These are phyloP conservation scores for Lamellibrachia satsuma DNA, from an alignment of 2,888 invertebrate genomes.

Conservation along the genomic window DNA sequence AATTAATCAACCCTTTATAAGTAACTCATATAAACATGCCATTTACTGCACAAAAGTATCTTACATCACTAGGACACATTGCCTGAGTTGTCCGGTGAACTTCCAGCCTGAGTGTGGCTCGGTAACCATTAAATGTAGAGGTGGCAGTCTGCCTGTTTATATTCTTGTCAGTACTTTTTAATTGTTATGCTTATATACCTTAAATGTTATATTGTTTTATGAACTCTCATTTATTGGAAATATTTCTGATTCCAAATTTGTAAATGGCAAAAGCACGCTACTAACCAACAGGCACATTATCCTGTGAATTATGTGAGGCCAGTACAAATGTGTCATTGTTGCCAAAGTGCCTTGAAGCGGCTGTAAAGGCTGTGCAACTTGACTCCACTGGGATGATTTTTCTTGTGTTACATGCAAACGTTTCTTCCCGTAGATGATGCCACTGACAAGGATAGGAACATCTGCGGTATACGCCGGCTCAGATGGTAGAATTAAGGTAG, in stretches of 20 bases:
- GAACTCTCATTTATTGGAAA: too few species aligned
- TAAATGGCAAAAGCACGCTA: not conserved
- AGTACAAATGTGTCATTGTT: not conserved
- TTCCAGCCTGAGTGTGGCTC: too few species aligned
- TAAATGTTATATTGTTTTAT: too few species aligned
- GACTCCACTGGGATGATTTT: not conserved
- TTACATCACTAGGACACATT: too few species aligned
- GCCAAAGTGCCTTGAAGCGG: not conserved
- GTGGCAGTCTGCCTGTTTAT: too few species aligned
- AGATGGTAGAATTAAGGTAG: conserved; percentile 51
- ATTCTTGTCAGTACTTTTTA: too few species aligned
- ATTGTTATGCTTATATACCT: too few species aligned
- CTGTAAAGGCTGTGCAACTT: not conserved
- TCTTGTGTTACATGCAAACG: conserved; percentile 46
- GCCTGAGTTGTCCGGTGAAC: too few species aligned
- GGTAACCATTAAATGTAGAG: too few species aligned
- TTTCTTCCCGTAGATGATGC: conserved; percentile 28
- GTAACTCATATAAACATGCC: too few species aligned
- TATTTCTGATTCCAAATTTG: not conserved
- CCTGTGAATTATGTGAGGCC: not conserved
- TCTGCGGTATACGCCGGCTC: conserved; percentile 48
- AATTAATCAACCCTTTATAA: too few species aligned
- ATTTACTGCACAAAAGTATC: too few species aligned
- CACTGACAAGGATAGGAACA: conserved; percentile 45
- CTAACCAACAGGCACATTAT: not conserved